A percentile compares a stretch with the other conserved stretches of the same genome.
Conservation (phyloP, 2,113 vertebrate genomes). For the Nycticryphes semicollaris region DNA sequence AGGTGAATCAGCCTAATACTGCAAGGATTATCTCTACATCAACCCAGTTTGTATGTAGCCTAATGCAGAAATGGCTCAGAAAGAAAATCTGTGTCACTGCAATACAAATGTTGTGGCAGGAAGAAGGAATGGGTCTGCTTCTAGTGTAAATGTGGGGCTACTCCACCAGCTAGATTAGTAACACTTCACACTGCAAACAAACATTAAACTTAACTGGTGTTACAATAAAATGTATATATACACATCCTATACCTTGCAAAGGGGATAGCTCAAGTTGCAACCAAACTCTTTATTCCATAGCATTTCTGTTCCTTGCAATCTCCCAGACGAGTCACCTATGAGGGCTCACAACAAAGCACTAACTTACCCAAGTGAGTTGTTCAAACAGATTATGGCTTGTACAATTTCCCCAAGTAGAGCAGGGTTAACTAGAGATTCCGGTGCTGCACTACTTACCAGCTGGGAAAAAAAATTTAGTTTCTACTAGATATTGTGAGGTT, state of each 20-base stretch:
- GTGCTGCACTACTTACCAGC: not conserved
- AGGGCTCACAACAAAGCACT: not conserved
- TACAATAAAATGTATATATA: not conserved
- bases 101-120: not conserved
- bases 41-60: not conserved
- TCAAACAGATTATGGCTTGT: not conserved
- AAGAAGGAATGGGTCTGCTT: not conserved
- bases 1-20: not conserved
- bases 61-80: not conserved
- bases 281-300: not conserved
- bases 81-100: not conserved
- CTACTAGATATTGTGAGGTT: not conserved
- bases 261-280: not conserved
- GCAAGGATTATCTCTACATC: not conserved
- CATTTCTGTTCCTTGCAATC: not conserved
- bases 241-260: not conserved
- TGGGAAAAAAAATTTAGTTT: not conserved
- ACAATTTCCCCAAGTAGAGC: not conserved
- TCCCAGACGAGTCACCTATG: not conserved
- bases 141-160: not conserved
- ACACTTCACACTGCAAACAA: not conserved
- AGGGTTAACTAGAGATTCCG: not conserved
- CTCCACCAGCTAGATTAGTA: not conserved
- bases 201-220: not conserved
- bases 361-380: not conserved